These are phyloP conservation scores for Vireo griseus DNA, from an alignment of 2,797 vertebrate genomes.

Conservation along the genomic window DNA sequence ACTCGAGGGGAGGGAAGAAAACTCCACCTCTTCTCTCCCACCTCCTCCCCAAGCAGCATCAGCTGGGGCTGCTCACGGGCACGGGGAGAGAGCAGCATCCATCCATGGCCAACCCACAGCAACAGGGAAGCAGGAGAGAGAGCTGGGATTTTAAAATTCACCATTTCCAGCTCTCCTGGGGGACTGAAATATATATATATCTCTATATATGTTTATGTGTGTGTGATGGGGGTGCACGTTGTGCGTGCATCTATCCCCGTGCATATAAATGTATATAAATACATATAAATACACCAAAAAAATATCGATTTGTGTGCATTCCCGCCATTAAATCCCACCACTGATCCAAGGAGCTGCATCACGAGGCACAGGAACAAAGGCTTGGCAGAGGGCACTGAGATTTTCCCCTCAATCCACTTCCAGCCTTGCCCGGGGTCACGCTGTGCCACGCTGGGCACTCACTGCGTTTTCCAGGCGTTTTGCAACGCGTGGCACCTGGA, in stretches of 20 bases:
- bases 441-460: neutral
- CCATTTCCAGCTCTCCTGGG: neutral
- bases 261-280: neutral
- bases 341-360: neutral
- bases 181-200: neutral
- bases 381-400: neutral
- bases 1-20: conserved; percentile 51
- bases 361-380: neutral
- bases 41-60: conserved; percentile 61
- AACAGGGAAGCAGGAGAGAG: neutral
- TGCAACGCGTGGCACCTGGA: neutral
- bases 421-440: neutral
- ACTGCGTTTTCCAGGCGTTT: neutral
- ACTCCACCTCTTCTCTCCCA: conserved; percentile 72
- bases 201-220: fast-evolving
- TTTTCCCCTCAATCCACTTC: neutral
- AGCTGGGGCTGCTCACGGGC: conserved; percentile 38
- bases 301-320: neutral
- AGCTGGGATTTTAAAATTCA: neutral
- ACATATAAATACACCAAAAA: neutral
- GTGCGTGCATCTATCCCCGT: fast-evolving
- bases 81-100: conserved; percentile 33
- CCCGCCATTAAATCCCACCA: neutral
- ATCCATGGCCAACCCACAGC: neutral
- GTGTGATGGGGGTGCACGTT: fast-evolving